These are phyloP conservation scores for Scaptomyza parva DNA, from an alignment of 2,888 invertebrate species.

Conservation along the genomic window DNA sequence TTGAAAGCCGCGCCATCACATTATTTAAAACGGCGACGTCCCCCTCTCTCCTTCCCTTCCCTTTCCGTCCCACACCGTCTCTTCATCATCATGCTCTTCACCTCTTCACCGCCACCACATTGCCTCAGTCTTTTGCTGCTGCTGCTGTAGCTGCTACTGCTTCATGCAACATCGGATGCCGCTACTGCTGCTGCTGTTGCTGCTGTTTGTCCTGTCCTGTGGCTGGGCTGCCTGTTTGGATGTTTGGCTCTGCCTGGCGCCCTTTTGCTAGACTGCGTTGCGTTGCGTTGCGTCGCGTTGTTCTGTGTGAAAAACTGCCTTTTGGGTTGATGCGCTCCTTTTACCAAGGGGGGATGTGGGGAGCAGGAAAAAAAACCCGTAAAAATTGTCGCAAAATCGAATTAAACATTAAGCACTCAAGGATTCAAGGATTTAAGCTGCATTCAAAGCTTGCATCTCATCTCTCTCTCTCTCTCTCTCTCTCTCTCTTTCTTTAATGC, in stretches of 20 bases:
- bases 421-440: slow-evolving; percentile 4
- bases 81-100: not conserved
- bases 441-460: slow-evolving; percentile 1
- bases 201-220: slow-evolving; percentile 19
- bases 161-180: slow-evolving; percentile 25
- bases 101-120: slow-evolving; percentile 13
- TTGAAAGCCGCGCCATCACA: slow-evolving; percentile 85
- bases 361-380: too few species aligned
- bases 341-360: not conserved
- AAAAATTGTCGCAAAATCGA: slow-evolving; percentile 52
- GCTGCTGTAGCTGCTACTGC: slow-evolving; percentile 12
- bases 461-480: too few species aligned
- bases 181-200: slow-evolving; percentile 12
- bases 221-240: too few species aligned
- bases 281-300: slow-evolving; percentile 13
- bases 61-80: too few species aligned
- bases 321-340: slow-evolving; percentile 22
- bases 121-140: slow-evolving; percentile 22
- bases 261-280: slow-evolving; percentile 23
- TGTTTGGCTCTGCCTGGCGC: slow-evolving; percentile 25
- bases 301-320: slow-evolving; percentile 24
- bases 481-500: too few species aligned
- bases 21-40: slow-evolving; percentile 79
- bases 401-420: slow-evolving; percentile 70
- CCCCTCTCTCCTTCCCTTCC: not conserved